Percentiles rank a stretch among this genome's conserved stretches.
Evolutionary conservation across 1,140 invertebrate genomes (phyloP).

Genomic region (Ips typographus): DNA sequence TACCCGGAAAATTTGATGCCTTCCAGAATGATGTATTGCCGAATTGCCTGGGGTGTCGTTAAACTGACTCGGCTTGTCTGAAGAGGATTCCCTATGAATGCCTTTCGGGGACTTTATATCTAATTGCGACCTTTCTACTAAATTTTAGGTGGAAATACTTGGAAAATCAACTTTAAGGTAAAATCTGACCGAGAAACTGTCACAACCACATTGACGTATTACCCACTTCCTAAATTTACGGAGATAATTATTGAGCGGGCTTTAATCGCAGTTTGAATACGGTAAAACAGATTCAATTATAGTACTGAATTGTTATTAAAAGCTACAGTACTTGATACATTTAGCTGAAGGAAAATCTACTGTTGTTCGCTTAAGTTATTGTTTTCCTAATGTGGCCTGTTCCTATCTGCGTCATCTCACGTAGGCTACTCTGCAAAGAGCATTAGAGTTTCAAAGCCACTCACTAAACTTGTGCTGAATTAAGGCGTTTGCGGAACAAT

Average conservation of each 20-base stretch:
- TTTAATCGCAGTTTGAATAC: too few species aligned
- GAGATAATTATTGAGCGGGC: too few species aligned
- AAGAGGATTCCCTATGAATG: slow-evolving; percentile 24
- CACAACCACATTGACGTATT: too few species aligned
- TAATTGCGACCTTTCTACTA: slow-evolving; percentile 31
- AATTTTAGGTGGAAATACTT: slow-evolving; percentile 20
- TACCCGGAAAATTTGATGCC: slow-evolving; percentile 25
- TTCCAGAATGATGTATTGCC: slow-evolving; percentile 28
- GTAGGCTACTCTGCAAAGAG: slow-evolving; percentile 11
- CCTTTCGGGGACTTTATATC: slow-evolving; percentile 28
- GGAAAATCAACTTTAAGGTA: slow-evolving; percentile 2
- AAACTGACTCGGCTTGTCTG: slow-evolving; percentile 24
- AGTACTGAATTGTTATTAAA: too few species aligned
- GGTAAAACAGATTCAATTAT: too few species aligned
- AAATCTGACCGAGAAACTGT: not conserved
- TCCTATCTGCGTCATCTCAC: slow-evolving; percentile 25
- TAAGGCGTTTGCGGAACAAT: slow-evolving; percentile 6
- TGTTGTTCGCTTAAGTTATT: slow-evolving; percentile 24
- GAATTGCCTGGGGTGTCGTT: slow-evolving; percentile 28
- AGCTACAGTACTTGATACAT: too few species aligned
- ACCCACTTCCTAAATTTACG: too few species aligned
- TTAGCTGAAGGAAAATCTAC: not conserved
- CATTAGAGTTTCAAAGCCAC: slow-evolving; percentile 19
- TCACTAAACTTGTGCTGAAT: slow-evolving; percentile 22
- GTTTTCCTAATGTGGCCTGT: slow-evolving; percentile 22